Conservation (phyloP, 2,113 vertebrate species). For the Perca flavescens region DNA sequence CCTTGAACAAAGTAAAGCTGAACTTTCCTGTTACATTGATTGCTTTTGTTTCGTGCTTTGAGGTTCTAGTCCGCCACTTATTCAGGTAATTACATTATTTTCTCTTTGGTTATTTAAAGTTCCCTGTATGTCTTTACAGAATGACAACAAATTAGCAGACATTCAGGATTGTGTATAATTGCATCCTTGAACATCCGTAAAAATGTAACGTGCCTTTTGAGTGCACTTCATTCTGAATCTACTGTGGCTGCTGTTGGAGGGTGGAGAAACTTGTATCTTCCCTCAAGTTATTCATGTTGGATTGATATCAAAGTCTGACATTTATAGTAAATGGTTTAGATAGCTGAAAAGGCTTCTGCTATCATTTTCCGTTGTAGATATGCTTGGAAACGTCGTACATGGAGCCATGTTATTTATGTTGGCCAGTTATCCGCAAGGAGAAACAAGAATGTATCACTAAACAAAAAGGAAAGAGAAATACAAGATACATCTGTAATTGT, state of each 20-base stretch:
- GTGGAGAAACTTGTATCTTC: neutral
- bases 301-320: slow-evolving; percentile 41
- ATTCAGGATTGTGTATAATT: neutral
- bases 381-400: neutral
- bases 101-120: neutral
- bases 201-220: neutral
- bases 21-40: neutral
- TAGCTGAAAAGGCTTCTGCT: slow-evolving; percentile 15
- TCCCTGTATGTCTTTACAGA: neutral
- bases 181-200: neutral
- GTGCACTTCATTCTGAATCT: slow-evolving; percentile 22
- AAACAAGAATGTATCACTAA: slow-evolving; percentile 16
- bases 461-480: slow-evolving; percentile 24
- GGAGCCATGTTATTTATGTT: slow-evolving; percentile 19
- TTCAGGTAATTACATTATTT: neutral
- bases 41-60: neutral
- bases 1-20: neutral
- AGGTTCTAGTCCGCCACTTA: neutral
- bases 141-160: neutral
- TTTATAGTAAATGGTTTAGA: slow-evolving; percentile 27
- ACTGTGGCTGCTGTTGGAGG: neutral
- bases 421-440: slow-evolving; percentile 12
- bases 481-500: neutral
- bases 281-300: slow-evolving; percentile 47
- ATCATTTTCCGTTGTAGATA: neutral